Conservation (phyloP, 2,113 vertebrate genomes). For the Excalfactoria chinensis region DNA sequence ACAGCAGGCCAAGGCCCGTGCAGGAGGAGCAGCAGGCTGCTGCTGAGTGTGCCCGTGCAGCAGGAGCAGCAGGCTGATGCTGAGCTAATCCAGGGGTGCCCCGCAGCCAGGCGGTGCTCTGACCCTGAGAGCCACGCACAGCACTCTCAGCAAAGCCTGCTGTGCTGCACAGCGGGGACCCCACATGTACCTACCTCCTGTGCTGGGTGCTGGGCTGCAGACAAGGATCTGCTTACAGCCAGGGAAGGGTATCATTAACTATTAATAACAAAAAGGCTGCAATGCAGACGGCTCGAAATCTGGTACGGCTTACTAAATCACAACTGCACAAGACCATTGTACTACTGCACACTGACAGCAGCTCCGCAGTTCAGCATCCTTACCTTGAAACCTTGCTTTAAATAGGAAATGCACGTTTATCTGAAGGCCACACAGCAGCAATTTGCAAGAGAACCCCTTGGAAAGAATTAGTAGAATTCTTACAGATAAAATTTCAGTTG, state of each 20-base stretch:
- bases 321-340: background rate
- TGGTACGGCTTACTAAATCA: slow-evolving; percentile 65
- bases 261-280: slow-evolving; percentile 72
- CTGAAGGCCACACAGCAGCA: background rate
- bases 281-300: slow-evolving; percentile 70
- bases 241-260: slow-evolving; percentile 61
- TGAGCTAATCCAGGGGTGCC: background rate
- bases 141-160: background rate
- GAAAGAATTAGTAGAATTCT: background rate
- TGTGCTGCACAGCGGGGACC: too few relatives aligned
- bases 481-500: background rate
- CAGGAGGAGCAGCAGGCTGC: background rate
- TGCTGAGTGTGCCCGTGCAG: background rate
- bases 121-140: background rate
- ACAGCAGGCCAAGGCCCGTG: background rate
- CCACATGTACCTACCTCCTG: too few relatives aligned
- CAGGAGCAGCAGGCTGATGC: background rate
- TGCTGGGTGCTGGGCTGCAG: background rate
- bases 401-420: background rate
- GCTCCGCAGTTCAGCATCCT: background rate
- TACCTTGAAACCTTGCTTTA: background rate
- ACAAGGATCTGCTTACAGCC: slow-evolving; percentile 51
- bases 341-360: background rate
- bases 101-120: background rate
- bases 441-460: background rate